Base-by-base conservation (phyloP, 2,888 invertebrate genomes). In the Melanotus villosus region DNA sequence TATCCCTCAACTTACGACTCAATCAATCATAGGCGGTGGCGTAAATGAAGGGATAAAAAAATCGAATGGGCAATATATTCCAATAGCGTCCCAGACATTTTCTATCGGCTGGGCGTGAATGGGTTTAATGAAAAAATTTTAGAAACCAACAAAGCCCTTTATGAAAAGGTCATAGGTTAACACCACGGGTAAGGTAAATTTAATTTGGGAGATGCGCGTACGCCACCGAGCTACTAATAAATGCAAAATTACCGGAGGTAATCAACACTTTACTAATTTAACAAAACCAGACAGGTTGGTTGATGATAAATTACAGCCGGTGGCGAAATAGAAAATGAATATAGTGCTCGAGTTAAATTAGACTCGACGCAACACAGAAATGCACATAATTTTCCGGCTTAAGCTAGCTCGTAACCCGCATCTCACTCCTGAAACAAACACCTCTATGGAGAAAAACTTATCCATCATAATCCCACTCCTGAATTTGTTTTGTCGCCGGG, bases 241-340 rank as follows among this genome's bases (percentile, higher is more conserved):
- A 57, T 57, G 41, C 36, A 23, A 41, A 57, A 57, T 57, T 57
- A 57, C 57, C 14, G 14, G 38, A 9, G 38, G 57, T 57, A 57
- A 57, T 57, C 57, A 57, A 36, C 57, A 9, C 21, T 32, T 57
- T 38, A 38, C 23, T 57, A 57, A 57, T 57, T 57, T 57, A 57
- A 12, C 52, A 52, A 18, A 52, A 34, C 16, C 32, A 18, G 52
- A 30, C 32, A 45, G n/a, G 26, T 26, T 26, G 26, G 26, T 7
- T 47, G 47, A 47, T 47, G 52, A 52, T 52, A 34, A 52, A 52
- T 52, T 52, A 34, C 52, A 18, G 9, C 52, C 4, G 3, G 32
- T 32, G 18, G 18, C 16, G 26, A 26, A 26, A 26, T 26, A 26
- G 26, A 26, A 26, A 26, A 26, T 26, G 26, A 26, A 26, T 26